Evolutionary conservation across 2,888 invertebrate species (phyloP), one percentile per base, ranked within the genome.

Genomic region (Amphipyra berbera): DNA sequence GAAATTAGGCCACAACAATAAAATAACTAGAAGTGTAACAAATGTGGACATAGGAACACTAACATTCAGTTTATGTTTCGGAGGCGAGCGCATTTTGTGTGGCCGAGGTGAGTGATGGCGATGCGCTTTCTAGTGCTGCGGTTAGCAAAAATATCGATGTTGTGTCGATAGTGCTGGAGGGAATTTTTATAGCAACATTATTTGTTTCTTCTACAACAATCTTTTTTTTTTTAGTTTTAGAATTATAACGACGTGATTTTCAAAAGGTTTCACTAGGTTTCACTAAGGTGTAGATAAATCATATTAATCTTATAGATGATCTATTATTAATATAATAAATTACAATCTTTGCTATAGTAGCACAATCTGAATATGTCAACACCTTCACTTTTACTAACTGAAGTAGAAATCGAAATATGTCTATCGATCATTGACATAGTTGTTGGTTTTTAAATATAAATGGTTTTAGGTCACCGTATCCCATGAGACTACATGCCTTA

Each of bases 1-100:
- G 27, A 46, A 49, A 45, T 53, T 35, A 6, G 42, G 30, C 27
- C 48, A 60, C 33, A 35, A 48, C 48, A 68, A 62, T 63, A 60
- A 58, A 70, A 65, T 58, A 68, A 58, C 57, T 62, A 55, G 48
- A 63, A 63, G 41, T 15, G 53, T 58, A 62, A 59, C 68, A 72
- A 76, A 76, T 61, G 58, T 54, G 54, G 48, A 61, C 61, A 53
- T 35, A 57, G 65, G 38, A 66, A 66, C 66, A 61, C 67, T 69
- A 65, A 61, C 60, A 68, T 65, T 65, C 64, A 57, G 70, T 68
- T 70, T 70, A 66, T 68, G 66, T 73, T 68, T 56, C 37, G 45
- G 53, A 53, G 49, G 42, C 54, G 53, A 60, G 71, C 70, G 73
- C 73, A 66, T 50, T 68, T 61, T 70, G 70, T 59, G 54, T 58